A percentile compares a stretch with the other conserved stretches of the same genome.
Evolutionary conservation across 1,140 invertebrate genomes (phyloP).

Genomic region (Brachionus paranguensis): DNA sequence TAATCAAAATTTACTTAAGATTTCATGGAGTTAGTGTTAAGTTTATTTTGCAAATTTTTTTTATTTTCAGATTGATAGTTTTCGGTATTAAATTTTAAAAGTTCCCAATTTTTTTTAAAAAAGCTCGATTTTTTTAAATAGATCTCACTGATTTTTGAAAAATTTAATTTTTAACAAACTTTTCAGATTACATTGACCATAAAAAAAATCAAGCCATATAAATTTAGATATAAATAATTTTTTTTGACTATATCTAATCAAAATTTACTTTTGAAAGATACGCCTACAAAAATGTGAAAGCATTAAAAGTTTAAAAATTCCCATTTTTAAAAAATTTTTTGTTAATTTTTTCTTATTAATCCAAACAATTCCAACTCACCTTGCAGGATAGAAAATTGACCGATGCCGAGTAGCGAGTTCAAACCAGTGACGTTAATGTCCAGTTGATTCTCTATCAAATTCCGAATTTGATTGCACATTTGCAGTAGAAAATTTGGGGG

Average conservation of each 20-base stretch:
- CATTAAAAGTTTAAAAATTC: neutral
- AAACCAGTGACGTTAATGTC: neutral
- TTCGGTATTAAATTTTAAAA: neutral
- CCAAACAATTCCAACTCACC: neutral
- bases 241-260: no score
- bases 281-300: neutral
- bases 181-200: no score
- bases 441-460: neutral
- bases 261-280: neutral
- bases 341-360: no score
- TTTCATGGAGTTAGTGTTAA: neutral
- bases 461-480: constrained; percentile 14
- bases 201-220: no score
- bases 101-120: neutral
- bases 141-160: no score
- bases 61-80: neutral
- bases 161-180: no score
- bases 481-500: constrained; percentile 5
- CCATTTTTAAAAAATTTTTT: neutral
- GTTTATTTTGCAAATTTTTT: neutral
- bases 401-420: neutral
- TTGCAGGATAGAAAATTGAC: constrained; percentile 12
- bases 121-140: no score
- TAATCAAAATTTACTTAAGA: neutral
- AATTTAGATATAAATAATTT: no score